Percentiles rank a stretch among this genome's conserved stretches.
phyloP scores from a whole-genome alignment of 2,797 vertebrate genomes.

The Sphenodon punctatus region DNA sequence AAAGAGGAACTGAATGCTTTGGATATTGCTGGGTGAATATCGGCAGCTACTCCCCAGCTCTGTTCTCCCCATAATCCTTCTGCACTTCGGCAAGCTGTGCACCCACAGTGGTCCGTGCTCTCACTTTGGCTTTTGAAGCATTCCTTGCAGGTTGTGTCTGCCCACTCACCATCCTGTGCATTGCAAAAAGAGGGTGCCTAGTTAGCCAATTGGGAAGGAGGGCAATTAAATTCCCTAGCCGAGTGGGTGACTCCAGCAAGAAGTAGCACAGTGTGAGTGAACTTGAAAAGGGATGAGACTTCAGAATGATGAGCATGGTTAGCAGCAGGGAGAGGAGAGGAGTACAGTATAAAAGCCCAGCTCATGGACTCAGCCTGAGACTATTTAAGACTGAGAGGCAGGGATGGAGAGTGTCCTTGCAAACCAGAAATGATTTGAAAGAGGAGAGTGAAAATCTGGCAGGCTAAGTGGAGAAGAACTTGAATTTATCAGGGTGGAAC shows the following conservation, averaged over 20 bases:
- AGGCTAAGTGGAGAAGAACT: neutral
- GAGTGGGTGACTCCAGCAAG: neutral
- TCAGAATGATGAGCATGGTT: neutral
- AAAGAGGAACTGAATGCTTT: neutral
- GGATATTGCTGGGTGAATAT: neutral
- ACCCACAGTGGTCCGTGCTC: neutral
- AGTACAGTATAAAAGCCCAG: neutral
- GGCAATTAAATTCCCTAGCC: neutral
- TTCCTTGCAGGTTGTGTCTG: neutral
- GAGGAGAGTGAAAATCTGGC: neutral
- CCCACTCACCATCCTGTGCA: neutral
- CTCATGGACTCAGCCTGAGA: neutral
- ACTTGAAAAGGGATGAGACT: accelerated
- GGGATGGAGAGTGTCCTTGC: neutral
- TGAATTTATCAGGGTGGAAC: neutral
- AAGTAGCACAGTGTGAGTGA: accelerated
- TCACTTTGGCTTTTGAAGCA: accelerated
- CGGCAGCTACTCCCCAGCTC: neutral
- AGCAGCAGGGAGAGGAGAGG: neutral
- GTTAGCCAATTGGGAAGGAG: neutral
- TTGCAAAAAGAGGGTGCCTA: neutral
- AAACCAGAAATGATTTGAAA: neutral
- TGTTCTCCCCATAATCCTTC: neutral
- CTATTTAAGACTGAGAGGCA: neutral
- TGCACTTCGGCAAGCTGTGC: neutral